Base-by-base conservation (phyloP, 1,140 invertebrate species). In the Cephus cinctus region DNA sequence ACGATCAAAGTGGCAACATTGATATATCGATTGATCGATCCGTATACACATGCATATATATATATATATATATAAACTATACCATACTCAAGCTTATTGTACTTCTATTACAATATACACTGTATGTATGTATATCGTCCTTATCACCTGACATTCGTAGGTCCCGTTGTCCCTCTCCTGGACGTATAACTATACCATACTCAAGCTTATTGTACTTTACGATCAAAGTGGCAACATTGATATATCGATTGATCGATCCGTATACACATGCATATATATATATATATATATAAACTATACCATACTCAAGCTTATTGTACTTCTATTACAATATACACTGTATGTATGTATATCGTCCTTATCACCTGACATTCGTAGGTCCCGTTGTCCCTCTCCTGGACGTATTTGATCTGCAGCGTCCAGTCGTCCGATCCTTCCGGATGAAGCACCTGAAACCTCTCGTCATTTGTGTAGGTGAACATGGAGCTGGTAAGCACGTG, bases 341-440 rank as follows among this genome's bases (percentile, higher is more conserved):
- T n/a, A n/a, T n/a, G n/a, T 27, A 27, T 27, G 25, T n/a, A 27
- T 8, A 16, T 8, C 16, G 35, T 9, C 35, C 25, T 19, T 69
- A 78, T 86, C 80, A 96, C 91, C 86, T 96, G 93, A 77, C 94
- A 97, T 69, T 96, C 93, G 76, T 96, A 97, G 34, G 90, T 91
- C 54, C 94, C 94, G 62, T 92, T 91, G 79, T 96, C 93, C 60
- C 88, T 81, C 61, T 88, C 88, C 71, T 92, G 88, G 47, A 95
- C 91, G 74, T 91, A 95, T 78, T 93, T 93, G 66, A 97, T 95
- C 76, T 94, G 88, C 56, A 97, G 80, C 40, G 89, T 93, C 93
- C 93, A 97, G 72, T 90, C 87, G 55, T 90, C 85, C 5, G 84
- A 83, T 38, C 85, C 83, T 54, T 89, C 85, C 15, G 80, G 75